Base-by-base conservation (phyloP, 2,113 vertebrate genomes). In the Oxyura jamaicensis region DNA sequence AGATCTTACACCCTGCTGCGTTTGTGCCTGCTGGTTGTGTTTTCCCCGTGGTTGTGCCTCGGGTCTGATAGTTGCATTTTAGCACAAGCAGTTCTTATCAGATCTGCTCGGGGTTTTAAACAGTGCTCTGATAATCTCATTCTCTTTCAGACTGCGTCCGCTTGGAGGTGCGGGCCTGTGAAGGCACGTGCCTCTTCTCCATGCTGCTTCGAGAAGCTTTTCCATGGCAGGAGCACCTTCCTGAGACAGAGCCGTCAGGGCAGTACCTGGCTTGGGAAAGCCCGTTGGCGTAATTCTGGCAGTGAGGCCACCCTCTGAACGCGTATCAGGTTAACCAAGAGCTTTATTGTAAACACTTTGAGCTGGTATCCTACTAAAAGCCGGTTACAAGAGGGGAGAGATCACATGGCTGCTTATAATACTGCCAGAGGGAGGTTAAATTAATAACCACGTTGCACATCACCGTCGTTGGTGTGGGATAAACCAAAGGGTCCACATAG, bases 271-370 rank as follows among this genome's bases (percentile, higher is more conserved):
- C n/a, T 76, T 44, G 31, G 63, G n/a, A 77, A 78, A 53, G 83
- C 36, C 63, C 23, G 13, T 4, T 80, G 80, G 42, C 1, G 4
- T 52, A 16, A n/a, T 48, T 84, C 39, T 89, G 29, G 28, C 42
- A 89, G 20, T 28, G 83, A 92, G 36, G 41, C 33, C 25, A 60
- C 72, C 65, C 83, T 84, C 74, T 91, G 93, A 33, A 48, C 52
- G 62, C 58, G 62, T 19, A 58, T 18, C 53, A 20, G 53, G 50
- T 89, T 79, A 65, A 84, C 69, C 1, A 44, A 78, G 66, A 87
- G 3, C 9, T 96, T 96, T 96, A 97, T 95, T 96, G 88, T 93
- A 89, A 94, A 96, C 67, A 6, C 36, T 82, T 92, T 41, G 31
- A 46, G 33, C 11, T 76, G 77, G 44, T 75, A 23, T 81, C 41